These are phyloP conservation scores for Cremastinae sp. DNA, from an alignment of 2,888 invertebrate species.

Conservation along the genomic window DNA sequence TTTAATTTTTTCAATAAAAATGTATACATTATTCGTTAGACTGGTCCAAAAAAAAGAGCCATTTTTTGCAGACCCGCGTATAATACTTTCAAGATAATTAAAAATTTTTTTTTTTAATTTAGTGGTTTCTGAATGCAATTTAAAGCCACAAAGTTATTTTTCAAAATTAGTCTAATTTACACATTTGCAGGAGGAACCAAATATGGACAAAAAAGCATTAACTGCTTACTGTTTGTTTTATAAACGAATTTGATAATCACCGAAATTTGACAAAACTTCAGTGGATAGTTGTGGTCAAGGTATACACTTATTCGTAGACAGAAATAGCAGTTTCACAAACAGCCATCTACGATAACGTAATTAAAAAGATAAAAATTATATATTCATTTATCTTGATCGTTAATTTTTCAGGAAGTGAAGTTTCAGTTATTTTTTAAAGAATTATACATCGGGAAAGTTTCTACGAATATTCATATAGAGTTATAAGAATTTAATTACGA, in stretches of 20 bases:
- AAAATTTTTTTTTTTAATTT: neutral
- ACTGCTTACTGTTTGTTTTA: neutral
- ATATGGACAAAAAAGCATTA: neutral
- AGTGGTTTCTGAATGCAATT: too few species aligned
- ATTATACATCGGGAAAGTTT: neutral
- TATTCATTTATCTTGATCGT: neutral
- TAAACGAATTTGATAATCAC: neutral
- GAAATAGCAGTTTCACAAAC: conserved; percentile 51
- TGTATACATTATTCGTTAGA: conserved; percentile 2
- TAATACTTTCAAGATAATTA: too few species aligned
- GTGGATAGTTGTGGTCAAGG: conserved; percentile 27
- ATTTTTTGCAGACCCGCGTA: too few species aligned
- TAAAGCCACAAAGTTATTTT: too few species aligned
- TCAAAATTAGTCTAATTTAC: too few species aligned
- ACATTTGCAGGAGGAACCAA: too few species aligned
- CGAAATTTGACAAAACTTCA: neutral
- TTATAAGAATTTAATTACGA: neutral
- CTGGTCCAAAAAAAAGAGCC: neutral
- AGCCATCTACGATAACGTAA: conserved; percentile 44
- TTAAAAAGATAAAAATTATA: conserved; percentile 6
- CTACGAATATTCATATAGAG: neutral
- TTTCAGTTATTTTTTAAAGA: too few species aligned
- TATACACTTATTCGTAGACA: conserved; percentile 51
- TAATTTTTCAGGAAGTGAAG: neutral
- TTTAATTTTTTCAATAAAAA: too few species aligned